phyloP scores from a whole-genome alignment of 2,888 invertebrate genomes.

The Hirtodrosophila alboralis region DNA sequence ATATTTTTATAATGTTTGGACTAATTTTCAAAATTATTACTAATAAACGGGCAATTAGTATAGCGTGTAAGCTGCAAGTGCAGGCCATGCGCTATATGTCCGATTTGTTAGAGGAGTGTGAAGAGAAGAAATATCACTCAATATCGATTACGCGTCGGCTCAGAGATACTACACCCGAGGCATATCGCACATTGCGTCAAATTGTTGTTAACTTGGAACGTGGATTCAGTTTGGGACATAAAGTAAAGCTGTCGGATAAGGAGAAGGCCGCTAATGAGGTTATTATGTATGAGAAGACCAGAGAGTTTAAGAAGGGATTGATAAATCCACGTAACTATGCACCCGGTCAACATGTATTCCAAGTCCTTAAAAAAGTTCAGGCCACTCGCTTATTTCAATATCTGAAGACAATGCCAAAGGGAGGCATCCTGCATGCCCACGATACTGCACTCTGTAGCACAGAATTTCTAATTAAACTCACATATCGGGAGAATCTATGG shows the following conservation, averaged over 20 bases:
- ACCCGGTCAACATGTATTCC: constrained; percentile 88
- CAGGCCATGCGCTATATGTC: neutral
- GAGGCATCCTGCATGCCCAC: constrained; percentile 89
- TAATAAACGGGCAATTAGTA: too few species aligned
- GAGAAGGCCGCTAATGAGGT: constrained; percentile 86
- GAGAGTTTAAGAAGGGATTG: constrained; percentile 86
- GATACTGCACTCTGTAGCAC: constrained; percentile 87
- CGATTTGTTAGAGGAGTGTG: neutral
- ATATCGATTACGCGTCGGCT: constrained; percentile 36
- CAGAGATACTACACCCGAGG: constrained; percentile 56
- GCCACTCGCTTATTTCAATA: constrained; percentile 88
- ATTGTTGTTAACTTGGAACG: constrained; percentile 85
- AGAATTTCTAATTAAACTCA: constrained; percentile 87
- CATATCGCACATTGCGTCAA: constrained; percentile 81
- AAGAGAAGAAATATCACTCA: neutral
- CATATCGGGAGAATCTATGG: constrained; percentile 86
- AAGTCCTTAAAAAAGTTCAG: constrained; percentile 86
- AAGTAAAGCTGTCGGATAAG: constrained; percentile 83
- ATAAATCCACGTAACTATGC: constrained; percentile 86
- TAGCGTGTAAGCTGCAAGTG: neutral
- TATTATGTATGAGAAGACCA: constrained; percentile 86
- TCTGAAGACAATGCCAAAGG: constrained; percentile 90
- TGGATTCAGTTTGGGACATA: constrained; percentile 85
- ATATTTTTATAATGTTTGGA: too few species aligned
- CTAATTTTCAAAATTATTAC: too few species aligned